These are phyloP conservation scores for Mus spicilegus DNA, from an alignment of 2,113 vertebrate genomes.

Conservation along the genomic window DNA sequence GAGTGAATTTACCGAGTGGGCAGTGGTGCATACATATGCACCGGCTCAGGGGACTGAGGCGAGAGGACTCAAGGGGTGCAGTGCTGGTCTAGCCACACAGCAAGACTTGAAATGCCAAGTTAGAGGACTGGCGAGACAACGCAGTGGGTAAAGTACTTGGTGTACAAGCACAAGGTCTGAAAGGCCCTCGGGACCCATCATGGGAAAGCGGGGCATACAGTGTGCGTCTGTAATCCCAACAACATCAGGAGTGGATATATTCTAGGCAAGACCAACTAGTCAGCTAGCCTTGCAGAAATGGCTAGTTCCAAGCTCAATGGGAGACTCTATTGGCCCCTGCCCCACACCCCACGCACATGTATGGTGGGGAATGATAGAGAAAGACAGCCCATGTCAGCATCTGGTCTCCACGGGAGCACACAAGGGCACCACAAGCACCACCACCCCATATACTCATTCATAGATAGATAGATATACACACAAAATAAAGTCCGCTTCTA, in stretches of 20 bases:
- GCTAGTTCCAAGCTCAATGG: neutral
- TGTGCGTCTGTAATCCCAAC: neutral
- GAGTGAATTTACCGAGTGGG: slow-evolving; percentile 36
- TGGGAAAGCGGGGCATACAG: neutral
- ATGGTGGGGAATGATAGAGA: neutral
- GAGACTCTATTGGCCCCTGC: neutral
- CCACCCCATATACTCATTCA: neutral
- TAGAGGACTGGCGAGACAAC: too few relatives aligned
- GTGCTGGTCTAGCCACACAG: neutral
- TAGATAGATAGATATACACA: neutral
- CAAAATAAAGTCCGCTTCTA: slow-evolving; percentile 38
- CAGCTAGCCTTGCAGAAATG: neutral
- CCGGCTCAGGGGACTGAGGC: neutral
- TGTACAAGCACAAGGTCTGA: neutral
- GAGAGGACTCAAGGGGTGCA: neutral
- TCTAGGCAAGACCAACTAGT: neutral
- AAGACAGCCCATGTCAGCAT: neutral
- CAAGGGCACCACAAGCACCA: neutral
- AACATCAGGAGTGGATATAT: neutral
- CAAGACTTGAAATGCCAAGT: neutral
- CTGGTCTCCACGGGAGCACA: neutral
- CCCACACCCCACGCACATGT: neutral
- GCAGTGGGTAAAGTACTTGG: neutral
- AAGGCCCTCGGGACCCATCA: too few relatives aligned
- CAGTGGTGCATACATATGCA: neutral